These are phyloP conservation scores for Eptatretus atami DNA, from an alignment of 2,797 vertebrate species.

Conservation along the genomic window DNA sequence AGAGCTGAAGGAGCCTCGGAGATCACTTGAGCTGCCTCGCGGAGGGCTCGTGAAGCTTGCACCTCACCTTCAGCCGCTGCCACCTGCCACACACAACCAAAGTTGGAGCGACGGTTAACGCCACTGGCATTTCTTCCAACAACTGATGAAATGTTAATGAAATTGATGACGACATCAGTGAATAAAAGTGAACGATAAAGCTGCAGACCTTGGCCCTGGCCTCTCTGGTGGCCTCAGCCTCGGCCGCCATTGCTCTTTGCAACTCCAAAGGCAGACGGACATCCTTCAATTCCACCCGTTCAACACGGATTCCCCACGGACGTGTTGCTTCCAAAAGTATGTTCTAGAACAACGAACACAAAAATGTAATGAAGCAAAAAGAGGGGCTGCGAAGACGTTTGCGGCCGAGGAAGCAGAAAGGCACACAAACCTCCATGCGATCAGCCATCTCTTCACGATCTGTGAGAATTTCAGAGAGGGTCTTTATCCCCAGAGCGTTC, in stretches of 20 bases:
- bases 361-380: too few relatives aligned
- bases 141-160: too few relatives aligned
- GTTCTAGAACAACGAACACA: slow-evolving; percentile 12
- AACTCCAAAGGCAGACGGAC: slow-evolving; percentile 19
- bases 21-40: slow-evolving; percentile 30
- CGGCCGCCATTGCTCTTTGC: slow-evolving; percentile 26
- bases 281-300: slow-evolving; percentile 25
- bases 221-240: slow-evolving; percentile 23
- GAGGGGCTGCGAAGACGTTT: too few relatives aligned
- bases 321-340: slow-evolving; percentile 14
- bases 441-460: slow-evolving; percentile 17
- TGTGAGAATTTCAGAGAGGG: slow-evolving; percentile 18
- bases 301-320: slow-evolving; percentile 26
- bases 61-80: slow-evolving; percentile 33
- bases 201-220: slow-evolving; percentile 19
- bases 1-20: slow-evolving; percentile 27
- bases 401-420: too few relatives aligned
- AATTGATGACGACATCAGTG: too few relatives aligned
- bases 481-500: slow-evolving; percentile 20
- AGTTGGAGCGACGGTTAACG: too few relatives aligned
- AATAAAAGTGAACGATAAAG: too few relatives aligned
- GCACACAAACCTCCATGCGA: slow-evolving; percentile 17
- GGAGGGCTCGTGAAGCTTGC: slow-evolving; percentile 30
- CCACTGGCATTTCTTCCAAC: too few relatives aligned
- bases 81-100: slow-evolving; percentile 14